A percentile compares a stretch with the other conserved stretches of the same genome.
phyloP scores from a whole-genome alignment of 1,140 invertebrate species.

The Chironomus striatipennis region DNA sequence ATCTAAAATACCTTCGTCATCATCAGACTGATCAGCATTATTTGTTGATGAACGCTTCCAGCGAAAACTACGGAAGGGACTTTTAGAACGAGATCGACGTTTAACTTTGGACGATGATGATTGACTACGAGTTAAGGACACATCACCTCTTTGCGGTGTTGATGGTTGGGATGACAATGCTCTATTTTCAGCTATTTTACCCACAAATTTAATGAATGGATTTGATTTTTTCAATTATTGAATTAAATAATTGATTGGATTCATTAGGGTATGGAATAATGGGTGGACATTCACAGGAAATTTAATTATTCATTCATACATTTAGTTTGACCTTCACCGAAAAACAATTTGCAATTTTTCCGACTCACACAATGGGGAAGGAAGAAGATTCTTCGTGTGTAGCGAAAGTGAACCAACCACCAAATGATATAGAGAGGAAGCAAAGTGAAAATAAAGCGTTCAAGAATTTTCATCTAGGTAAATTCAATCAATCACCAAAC shows the following conservation, averaged over 20 bases:
- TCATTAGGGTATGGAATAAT: neutral
- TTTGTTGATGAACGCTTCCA: constrained; percentile 63
- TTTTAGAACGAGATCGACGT: constrained; percentile 76
- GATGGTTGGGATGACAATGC: constrained; percentile 18
- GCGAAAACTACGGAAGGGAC: constrained; percentile 81
- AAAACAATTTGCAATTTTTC: neutral
- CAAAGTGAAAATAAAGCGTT: neutral
- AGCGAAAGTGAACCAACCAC: neutral
- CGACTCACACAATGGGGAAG: neutral
- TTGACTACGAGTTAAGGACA: constrained; percentile 39
- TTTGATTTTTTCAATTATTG: neutral
- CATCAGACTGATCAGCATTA: constrained; percentile 53
- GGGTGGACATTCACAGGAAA: neutral
- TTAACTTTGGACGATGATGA: constrained; percentile 44
- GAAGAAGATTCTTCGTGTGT: neutral
- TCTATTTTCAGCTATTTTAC: neutral
- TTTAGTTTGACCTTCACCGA: neutral
- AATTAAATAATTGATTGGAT: neutral
- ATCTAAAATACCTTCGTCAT: constrained; percentile 60
- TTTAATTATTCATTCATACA: neutral
- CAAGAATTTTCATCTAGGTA: too few species aligned
- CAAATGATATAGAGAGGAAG: neutral
- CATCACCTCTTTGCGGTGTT: constrained; percentile 34
- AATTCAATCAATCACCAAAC: too few species aligned
- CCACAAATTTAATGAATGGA: neutral